These are phyloP conservation scores for Seira sanloemensis DNA, from an alignment of 2,888 invertebrate species.

Conservation along the genomic window DNA sequence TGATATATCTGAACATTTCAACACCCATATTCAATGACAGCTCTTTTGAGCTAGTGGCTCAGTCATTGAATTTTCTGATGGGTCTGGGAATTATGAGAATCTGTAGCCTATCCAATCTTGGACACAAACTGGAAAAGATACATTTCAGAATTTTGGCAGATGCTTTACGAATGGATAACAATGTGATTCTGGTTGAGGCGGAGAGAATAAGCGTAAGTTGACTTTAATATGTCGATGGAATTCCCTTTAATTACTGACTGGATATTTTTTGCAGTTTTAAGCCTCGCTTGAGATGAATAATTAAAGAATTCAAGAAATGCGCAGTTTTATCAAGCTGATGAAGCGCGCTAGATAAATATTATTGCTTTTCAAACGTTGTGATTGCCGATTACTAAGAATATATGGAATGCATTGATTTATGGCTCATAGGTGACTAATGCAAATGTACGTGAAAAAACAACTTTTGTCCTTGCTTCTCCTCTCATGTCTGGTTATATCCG, in stretches of 20 bases:
- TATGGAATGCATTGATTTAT: no score
- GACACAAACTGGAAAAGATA: conserved; percentile 19
- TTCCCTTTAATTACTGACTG: background rate
- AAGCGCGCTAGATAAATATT: no score
- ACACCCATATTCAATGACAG: background rate
- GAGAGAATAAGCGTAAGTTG: conserved; percentile 42
- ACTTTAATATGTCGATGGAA: conserved; percentile 1
- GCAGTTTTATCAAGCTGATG: no score
- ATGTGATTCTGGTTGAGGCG: conserved; percentile 20
- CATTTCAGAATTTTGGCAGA: conserved; percentile 21
- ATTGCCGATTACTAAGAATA: no score
- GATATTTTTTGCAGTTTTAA: no score
- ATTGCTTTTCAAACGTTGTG: no score
- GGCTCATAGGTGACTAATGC: no score
- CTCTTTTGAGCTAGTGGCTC: background rate
- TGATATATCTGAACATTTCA: conserved; percentile 5
- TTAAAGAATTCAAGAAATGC: no score
- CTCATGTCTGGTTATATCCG: no score
- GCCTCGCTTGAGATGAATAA: background rate
- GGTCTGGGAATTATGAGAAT: conserved; percentile 13
- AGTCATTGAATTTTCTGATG: conserved; percentile 15
- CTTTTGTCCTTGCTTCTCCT: no score
- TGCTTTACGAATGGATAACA: conserved; percentile 6
- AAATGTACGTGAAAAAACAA: no score
- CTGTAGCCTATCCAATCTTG: conserved; percentile 22